phyloP scores from a whole-genome alignment of 2,888 invertebrate genomes.

The Sycophila texana region DNA sequence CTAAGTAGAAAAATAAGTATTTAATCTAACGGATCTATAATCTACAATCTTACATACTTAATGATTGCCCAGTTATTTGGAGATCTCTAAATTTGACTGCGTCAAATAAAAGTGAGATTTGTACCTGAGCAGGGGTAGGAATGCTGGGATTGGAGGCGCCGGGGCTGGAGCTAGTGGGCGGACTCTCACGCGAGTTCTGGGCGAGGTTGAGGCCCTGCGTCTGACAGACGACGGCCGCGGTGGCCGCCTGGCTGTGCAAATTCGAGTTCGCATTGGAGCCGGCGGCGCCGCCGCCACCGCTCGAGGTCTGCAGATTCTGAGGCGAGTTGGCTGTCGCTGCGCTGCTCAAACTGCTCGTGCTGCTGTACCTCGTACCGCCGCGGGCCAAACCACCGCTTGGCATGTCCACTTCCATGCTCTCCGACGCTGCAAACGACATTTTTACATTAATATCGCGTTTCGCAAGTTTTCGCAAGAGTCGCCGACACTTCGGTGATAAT shows the following conservation, averaged over 20 bases:
- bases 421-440: slow-evolving; percentile 62
- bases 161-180: slow-evolving; percentile 71
- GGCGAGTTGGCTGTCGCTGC: slow-evolving; percentile 77
- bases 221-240: slow-evolving; percentile 72
- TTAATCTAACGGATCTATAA: no score
- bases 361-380: slow-evolving; percentile 76
- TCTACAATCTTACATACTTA: no score
- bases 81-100: no score
- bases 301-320: slow-evolving; percentile 66
- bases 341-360: slow-evolving; percentile 77
- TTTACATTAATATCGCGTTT: not conserved
- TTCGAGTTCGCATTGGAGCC: slow-evolving; percentile 52
- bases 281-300: slow-evolving; percentile 61
- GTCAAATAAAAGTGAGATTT: not conserved
- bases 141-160: slow-evolving; percentile 71
- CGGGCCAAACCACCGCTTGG: slow-evolving; percentile 66
- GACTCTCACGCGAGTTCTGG: slow-evolving; percentile 72
- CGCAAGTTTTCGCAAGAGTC: no score
- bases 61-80: no score
- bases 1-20: not conserved
- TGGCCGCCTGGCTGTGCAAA: slow-evolving; percentile 70
- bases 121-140: slow-evolving; percentile 73
- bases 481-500: no score
- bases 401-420: slow-evolving; percentile 70
- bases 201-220: slow-evolving; percentile 73